Base-by-base conservation (phyloP, 2,888 invertebrate species). In the Rapana venosa region DNA sequence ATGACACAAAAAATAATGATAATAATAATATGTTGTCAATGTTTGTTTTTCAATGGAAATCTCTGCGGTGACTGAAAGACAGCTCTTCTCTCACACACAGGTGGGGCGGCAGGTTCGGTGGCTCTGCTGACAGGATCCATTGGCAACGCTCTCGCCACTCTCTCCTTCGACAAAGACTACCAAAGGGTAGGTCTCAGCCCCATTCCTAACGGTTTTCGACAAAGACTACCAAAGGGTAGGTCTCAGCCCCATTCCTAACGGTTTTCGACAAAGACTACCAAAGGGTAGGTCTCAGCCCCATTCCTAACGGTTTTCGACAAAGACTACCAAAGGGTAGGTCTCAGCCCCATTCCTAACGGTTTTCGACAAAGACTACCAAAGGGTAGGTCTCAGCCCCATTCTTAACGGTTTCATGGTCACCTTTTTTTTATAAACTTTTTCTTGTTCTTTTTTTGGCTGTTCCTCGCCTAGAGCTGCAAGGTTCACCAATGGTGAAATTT, bases 231-330 rank as follows among this genome's bases (percentile, higher is more conserved):
- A 96, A 94, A 96, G 96, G 94, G 96, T 97, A 94, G 22, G 86
- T 47, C 8, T 47, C 47, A 47, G n/a, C 47, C 47, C 47, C 47
- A 47, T 2, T n/a, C n/a, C n/a, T n/a, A n/a, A n/a, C n/a, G n/a
- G n/a, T n/a, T n/a, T 96, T 97, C 93, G 97, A 97, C 93, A 96
- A 96, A 87, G 96, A 97, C 90, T 97, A 96, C 93, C 96, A 96
- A 94, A 96, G 96, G 94, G 96, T 97, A 94, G 22, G 86, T 47
- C 8, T 47, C 47, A 47, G n/a, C 47, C 47, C 47, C 47, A 47
- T 2, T n/a, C n/a, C n/a, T n/a, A n/a, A n/a, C n/a, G n/a, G n/a
- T n/a, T n/a, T 96, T 97, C 93, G 97, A 97, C 93, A 96, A 96
- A 87, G 96, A 97, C 90, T 97, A 96, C 93, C 96, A 96, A 94